Base-by-base conservation (phyloP, 2,888 invertebrate genomes). In the Cordylochernes scorpioides region DNA sequence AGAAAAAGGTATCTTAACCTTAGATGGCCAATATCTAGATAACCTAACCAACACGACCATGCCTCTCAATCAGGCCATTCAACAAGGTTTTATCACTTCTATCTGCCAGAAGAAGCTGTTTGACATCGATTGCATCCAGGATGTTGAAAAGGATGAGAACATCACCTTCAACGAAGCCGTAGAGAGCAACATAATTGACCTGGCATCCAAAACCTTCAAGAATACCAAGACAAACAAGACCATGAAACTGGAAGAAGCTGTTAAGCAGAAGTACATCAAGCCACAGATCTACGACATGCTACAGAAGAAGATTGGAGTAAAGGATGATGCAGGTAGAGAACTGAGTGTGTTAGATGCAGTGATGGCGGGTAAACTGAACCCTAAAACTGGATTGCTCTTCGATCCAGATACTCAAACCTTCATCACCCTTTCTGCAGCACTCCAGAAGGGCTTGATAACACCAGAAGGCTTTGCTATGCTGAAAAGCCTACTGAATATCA, bases 21-120 rank as follows among this genome's bases (percentile, higher is more conserved):
- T 69, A 1, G 64, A 68, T 33, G 65, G 71, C 17, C 65, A 64
- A 43, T 82, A 75, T 54, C 62, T 65, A 27, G 72, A 84, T 53
- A 64, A 64, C 33, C 59, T 66, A 40, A 71, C 70, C 1, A 65
- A 65, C 25, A 71, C 74, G 53, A 57, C 67, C 10, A 62, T 75
- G 35, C 62, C 68, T 14, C 65, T 88, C 36, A 64, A 67, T 12
- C 82, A 86, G 50, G 91, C 91, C 1, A 77, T 82, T 10, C 70
- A 74, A 47, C 67, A 72, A 34, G 88, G 88, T 39, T 63, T 80
- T 17, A 26, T 42, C 7, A 36, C 37, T 10, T 78, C 80, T 2
- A 71, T 84, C 13, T 66, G 71, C 4, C 71, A 75, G 49, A 71
- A 71, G 51, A 75, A 77, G 2, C 72, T 86, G 42, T 86, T 86